Evolutionary conservation across 2,888 invertebrate species (phyloP), one percentile per base, ranked within the genome.

Genomic region (Conchocele bisecta): DNA sequence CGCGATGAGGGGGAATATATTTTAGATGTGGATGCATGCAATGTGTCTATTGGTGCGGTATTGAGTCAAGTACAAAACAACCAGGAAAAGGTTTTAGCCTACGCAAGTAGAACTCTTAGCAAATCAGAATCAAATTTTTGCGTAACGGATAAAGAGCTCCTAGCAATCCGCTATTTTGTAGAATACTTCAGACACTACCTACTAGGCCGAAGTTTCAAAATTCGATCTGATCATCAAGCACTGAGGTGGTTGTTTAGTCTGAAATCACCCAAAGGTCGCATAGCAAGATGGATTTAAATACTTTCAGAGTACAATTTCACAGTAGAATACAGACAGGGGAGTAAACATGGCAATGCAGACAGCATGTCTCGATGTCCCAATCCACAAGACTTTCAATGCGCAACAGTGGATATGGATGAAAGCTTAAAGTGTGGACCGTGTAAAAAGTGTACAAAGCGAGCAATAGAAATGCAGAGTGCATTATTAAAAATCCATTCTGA

Each of bases 231-330:
- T 42, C 53, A 67, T 31, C 24, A 41, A n/a, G 50, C 56, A 37
- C 44, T 56, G 11, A 17, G 17, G 9, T 64, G 54, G 46, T 24
- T 41, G 11, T 56, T 64, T 35, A 54, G 46, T 28, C 2, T 64
- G 6, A 56, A 37, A 42, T 24, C 35, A 4, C 56, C 54, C 17
- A 56, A 31, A 13, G 65, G 65, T 5, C 20, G 39, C 20, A 46
- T 65, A 26, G 65, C 57, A 13, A 13, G 56, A 22, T 66, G 66
- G 59, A 33, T 66, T 26, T 37, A 68, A 28, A 61, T 48, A 31
- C 48, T 68, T 17, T 54, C 39, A 13, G 41, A 22, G 6, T 61
- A 39, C 41, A 31, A 39, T 33, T 57, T 57, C n/a, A 29, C 24
- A 24, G 39, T 57, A 9, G 15, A 57, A 11, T 48, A 65, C 22